Percentiles rank a stretch among this genome's conserved stretches.
These are phyloP conservation scores for Drosophila stalkeri DNA, from an alignment of 2,888 invertebrate species.

Conservation along the genomic window DNA sequence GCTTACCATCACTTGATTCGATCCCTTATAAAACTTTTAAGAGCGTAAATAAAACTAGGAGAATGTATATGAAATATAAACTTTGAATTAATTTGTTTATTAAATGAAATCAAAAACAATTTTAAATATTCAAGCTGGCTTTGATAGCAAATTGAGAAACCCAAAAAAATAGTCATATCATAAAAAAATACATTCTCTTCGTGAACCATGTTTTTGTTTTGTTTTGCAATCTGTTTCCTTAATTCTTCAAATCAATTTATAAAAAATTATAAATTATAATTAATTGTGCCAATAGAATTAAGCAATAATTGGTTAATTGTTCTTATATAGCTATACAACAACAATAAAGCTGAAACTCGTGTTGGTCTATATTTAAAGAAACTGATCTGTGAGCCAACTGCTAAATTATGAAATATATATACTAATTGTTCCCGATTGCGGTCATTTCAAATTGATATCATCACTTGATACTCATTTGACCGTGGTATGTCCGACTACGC, in stretches of 20 bases:
- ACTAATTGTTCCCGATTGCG: too few species aligned
- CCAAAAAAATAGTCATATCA: neutral
- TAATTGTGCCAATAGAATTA: slow-evolving; percentile 1
- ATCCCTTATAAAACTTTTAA: slow-evolving; percentile 3
- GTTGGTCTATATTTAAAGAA: neutral
- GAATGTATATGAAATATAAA: slow-evolving; percentile 6
- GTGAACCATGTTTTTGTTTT: neutral
- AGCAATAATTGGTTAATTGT: neutral
- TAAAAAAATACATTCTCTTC: neutral
- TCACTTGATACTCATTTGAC: too few species aligned
- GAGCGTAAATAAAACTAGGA: slow-evolving; percentile 27
- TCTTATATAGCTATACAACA: neutral
- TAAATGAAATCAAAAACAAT: neutral
- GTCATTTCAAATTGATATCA: too few species aligned
- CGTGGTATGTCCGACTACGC: neutral
- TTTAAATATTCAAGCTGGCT: neutral
- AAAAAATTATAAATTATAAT: neutral
- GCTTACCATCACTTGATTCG: slow-evolving; percentile 16
- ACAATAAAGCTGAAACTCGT: neutral
- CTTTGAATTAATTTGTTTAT: neutral
- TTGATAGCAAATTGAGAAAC: neutral
- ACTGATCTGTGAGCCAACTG: neutral
- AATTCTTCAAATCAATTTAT: neutral
- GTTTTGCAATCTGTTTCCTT: neutral
- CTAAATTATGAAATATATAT: neutral